Evolutionary conservation across 2,888 invertebrate species (phyloP).

Genomic region (Callinectes sapidus): DNA sequence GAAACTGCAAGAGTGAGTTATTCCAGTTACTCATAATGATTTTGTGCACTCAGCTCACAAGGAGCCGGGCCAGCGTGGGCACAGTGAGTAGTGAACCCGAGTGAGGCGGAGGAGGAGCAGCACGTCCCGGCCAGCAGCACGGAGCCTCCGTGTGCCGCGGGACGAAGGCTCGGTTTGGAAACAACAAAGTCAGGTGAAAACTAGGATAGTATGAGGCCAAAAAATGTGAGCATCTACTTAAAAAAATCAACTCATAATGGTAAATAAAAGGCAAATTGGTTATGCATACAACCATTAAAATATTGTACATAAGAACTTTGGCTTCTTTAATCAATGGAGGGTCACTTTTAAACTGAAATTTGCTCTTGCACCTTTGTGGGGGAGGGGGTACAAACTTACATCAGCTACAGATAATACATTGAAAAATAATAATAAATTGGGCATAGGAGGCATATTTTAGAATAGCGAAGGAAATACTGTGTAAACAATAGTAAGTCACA

Average conservation of each 20-base stretch:
- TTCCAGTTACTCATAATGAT: not conserved
- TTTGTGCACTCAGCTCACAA: not conserved
- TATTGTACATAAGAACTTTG: conserved; percentile 64
- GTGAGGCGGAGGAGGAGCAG: not conserved
- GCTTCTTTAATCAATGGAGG: conserved; percentile 56
- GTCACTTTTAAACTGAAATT: conserved; percentile 38
- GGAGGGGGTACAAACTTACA: conserved; percentile 64
- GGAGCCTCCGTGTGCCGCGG: not conserved
- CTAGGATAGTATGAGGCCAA: conserved; percentile 67
- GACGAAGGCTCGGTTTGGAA: conserved; percentile 31
- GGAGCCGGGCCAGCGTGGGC: not conserved
- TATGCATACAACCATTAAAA: conserved; percentile 67
- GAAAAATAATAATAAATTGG: conserved; percentile 52
- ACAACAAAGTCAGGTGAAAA: conserved; percentile 46
- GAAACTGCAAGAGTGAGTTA: not conserved
- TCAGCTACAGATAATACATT: conserved; percentile 67
- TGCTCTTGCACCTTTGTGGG: conserved; percentile 56
- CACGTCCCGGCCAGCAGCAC: not conserved
- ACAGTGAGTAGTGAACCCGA: not conserved
- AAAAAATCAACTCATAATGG: conserved; percentile 60
- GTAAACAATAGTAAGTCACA: conserved; percentile 20
- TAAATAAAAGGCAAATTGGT: conserved; percentile 67
- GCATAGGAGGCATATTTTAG: conserved; percentile 57
- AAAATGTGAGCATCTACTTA: conserved; percentile 67
- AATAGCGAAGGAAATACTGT: conserved; percentile 57